Percentiles rank a stretch among this genome's conserved stretches.
Evolutionary conservation across 2,797 vertebrate genomes (phyloP).

Genomic region (Acropternis orthonyx): DNA sequence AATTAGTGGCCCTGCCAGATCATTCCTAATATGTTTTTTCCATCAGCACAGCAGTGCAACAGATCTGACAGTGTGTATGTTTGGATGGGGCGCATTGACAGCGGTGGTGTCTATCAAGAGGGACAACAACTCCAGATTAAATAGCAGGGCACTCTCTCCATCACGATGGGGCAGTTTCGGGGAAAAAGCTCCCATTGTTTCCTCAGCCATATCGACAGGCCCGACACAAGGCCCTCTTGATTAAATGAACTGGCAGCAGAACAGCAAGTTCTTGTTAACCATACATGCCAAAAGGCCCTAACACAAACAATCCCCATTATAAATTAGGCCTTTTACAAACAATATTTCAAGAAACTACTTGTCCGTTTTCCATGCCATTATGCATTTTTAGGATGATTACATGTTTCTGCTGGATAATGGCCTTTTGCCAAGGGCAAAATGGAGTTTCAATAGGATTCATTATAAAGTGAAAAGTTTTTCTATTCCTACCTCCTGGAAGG

Average conservation of each 20-base stretch:
- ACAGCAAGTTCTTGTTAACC: slow-evolving; percentile 72
- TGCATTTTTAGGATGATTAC: slow-evolving; percentile 87
- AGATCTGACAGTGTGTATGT: slow-evolving; percentile 41
- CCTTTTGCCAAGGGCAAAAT: slow-evolving; percentile 81
- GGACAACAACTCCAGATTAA: slow-evolving; percentile 53
- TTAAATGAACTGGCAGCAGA: slow-evolving; percentile 67
- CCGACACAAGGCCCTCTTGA: slow-evolving; percentile 62
- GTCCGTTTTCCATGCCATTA: slow-evolving; percentile 84
- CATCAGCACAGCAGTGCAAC: not conserved
- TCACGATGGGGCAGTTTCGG: not conserved
- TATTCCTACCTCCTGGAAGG: slow-evolving; percentile 74
- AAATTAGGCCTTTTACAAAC: slow-evolving; percentile 74
- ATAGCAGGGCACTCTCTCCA: slow-evolving; percentile 51
- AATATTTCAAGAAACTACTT: slow-evolving; percentile 76
- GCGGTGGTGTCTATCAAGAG: slow-evolving; percentile 48
- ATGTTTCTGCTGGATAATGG: slow-evolving; percentile 90
- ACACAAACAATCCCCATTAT: slow-evolving; percentile 78
- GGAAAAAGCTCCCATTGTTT: slow-evolving; percentile 65
- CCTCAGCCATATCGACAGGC: not conserved
- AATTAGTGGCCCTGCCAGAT: slow-evolving; percentile 28
- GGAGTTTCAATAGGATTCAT: slow-evolving; percentile 75
- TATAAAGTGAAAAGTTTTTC: slow-evolving; percentile 76
- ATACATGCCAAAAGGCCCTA: slow-evolving; percentile 62
- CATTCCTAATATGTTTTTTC: slow-evolving; percentile 8
- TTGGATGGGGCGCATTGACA: slow-evolving; percentile 59